Evolutionary conservation across 1,140 invertebrate genomes (phyloP).

Genomic region (Neodiprion fabricii): DNA sequence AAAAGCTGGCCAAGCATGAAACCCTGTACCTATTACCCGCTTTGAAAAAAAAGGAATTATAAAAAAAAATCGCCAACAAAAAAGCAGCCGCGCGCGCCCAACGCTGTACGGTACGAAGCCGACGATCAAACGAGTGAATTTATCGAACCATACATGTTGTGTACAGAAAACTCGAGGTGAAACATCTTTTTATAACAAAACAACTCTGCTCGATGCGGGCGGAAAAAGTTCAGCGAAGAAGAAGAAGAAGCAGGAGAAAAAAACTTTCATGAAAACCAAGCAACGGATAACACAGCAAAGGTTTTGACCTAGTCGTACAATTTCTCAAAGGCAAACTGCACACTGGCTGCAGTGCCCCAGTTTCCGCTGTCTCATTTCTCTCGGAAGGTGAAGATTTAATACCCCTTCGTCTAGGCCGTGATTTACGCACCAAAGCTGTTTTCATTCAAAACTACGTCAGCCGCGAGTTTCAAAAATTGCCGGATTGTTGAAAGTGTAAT

Average conservation of each 20-base stretch:
- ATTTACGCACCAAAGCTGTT: no score
- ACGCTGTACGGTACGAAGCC: background rate
- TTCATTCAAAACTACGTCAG: no score
- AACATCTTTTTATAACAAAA: background rate
- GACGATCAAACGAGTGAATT: conserved; percentile 2
- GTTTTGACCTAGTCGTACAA: background rate
- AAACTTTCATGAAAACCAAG: background rate
- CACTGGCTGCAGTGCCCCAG: background rate
- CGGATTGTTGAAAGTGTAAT: no score
- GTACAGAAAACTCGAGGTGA: background rate
- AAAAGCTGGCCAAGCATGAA: background rate
- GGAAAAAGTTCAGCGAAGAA: background rate
- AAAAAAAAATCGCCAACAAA: background rate
- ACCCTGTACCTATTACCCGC: background rate
- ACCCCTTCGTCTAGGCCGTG: background rate
- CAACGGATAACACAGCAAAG: conserved; percentile 1
- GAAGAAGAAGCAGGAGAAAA: background rate
- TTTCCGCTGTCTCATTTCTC: background rate
- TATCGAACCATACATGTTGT: background rate
- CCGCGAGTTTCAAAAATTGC: no score
- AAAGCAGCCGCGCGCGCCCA: no score
- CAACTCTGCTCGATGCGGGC: background rate
- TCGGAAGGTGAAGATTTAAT: background rate
- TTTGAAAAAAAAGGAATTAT: background rate
- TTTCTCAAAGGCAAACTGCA: background rate